A percentile compares a stretch with the other conserved stretches of the same genome.
phyloP scores from a whole-genome alignment of 2,113 vertebrate species.

The Pomatostomus ruficeps region DNA sequence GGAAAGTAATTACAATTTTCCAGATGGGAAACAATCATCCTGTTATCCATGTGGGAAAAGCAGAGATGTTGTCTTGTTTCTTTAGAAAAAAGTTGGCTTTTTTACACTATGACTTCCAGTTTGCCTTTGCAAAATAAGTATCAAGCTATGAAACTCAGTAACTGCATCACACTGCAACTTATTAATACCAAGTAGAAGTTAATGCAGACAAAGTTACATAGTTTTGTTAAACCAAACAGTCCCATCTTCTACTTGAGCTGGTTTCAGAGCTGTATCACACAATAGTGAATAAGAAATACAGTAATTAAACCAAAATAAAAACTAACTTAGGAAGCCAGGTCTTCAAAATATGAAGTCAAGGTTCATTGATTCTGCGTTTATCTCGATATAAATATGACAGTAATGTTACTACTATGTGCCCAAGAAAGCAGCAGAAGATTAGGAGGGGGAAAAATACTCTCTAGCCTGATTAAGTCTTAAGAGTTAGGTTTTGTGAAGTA shows the following conservation, averaged over 20 bases:
- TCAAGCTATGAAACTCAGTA: not conserved
- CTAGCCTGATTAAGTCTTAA: not conserved
- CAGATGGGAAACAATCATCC: not conserved
- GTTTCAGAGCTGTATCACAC: not conserved
- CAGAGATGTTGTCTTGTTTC: not conserved
- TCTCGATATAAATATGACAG: not conserved
- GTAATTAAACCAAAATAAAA: not conserved
- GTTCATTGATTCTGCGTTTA: not conserved
- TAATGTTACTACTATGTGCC: not conserved
- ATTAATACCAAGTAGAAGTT: not conserved
- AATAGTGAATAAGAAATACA: not conserved
- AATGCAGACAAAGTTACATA: not conserved
- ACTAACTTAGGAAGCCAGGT: not conserved
- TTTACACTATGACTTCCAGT: not conserved
- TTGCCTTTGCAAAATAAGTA: not conserved
- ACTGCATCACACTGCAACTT: not conserved
- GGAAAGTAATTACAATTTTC: not conserved
- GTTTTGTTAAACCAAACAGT: not conserved
- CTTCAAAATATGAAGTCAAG: not conserved
- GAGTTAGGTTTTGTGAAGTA: not conserved
- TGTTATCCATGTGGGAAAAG: not conserved
- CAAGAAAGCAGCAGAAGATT: not conserved
- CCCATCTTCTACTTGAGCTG: not conserved
- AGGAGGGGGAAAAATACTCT: not conserved
- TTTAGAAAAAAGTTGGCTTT: not conserved